phyloP scores from a whole-genome alignment of 2,113 vertebrate species.

The Chaenogobius annularis region DNA sequence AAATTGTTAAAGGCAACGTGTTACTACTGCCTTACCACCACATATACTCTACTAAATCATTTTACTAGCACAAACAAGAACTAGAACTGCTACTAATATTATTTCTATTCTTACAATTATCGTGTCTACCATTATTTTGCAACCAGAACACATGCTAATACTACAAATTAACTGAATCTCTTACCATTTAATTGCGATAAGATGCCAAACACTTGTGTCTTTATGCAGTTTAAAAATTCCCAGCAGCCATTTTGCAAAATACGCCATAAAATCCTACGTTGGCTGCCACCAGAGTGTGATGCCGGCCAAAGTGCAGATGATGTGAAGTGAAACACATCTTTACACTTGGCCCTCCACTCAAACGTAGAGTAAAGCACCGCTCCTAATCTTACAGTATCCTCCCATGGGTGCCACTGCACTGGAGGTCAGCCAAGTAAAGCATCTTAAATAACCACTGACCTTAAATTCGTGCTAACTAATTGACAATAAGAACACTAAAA shows the following conservation, averaged over 20 bases:
- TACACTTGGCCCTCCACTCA: slow-evolving; percentile 13
- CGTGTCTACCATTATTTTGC: background rate
- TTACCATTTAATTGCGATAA: background rate
- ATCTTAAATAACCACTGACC: slow-evolving; percentile 68
- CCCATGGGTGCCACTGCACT: slow-evolving; percentile 36
- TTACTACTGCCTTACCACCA: too few relatives aligned
- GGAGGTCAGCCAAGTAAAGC: slow-evolving; percentile 61
- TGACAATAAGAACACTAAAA: slow-evolving; percentile 11
- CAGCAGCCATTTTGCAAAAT: background rate
- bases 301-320: background rate
- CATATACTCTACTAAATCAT: too few relatives aligned
- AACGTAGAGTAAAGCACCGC: slow-evolving; percentile 52
- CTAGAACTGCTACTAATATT: too few relatives aligned
- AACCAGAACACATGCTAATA: background rate
- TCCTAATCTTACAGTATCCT: slow-evolving; percentile 62
- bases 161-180: background rate
- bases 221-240: background rate
- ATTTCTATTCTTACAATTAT: too few relatives aligned
- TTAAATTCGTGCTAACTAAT: slow-evolving; percentile 45
- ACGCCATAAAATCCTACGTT: background rate
- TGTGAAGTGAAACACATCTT: slow-evolving; percentile 19
- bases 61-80: too few relatives aligned
- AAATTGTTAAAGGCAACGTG: too few relatives aligned
- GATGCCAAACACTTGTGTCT: background rate
- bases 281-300: too few relatives aligned